Evolutionary conservation across 1,140 invertebrate species (phyloP).

Genomic region (Luehdorfia chinensis): DNA sequence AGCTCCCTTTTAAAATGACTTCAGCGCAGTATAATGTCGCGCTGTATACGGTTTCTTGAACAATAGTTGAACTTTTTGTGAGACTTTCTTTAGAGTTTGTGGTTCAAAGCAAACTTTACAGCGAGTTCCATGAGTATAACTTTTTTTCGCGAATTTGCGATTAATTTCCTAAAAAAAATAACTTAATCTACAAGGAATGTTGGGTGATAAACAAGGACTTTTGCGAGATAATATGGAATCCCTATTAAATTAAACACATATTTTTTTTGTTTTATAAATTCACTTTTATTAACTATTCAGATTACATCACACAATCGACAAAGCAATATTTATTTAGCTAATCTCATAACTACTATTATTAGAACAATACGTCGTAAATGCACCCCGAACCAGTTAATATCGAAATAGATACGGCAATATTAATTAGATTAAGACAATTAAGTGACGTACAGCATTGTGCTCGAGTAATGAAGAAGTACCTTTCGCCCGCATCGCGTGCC

Average conservation of each 20-base stretch:
- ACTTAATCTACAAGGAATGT: too few relatives aligned
- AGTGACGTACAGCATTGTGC: slow-evolving; percentile 30
- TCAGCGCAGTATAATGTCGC: not conserved
- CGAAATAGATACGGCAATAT: slow-evolving; percentile 33
- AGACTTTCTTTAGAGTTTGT: slow-evolving; percentile 7
- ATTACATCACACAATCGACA: too few relatives aligned
- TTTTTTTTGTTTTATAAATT: too few relatives aligned
- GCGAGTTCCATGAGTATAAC: not conserved
- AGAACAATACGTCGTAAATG: not conserved
- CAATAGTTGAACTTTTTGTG: slow-evolving; percentile 7
- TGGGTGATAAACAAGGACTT: too few relatives aligned
- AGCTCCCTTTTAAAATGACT: not conserved
- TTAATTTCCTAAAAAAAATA: slow-evolving; percentile 4
- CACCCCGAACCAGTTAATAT: not conserved
- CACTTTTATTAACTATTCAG: too few relatives aligned
- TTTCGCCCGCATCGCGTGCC: slow-evolving; percentile 54
- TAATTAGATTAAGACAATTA: slow-evolving; percentile 61
- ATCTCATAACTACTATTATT: too few relatives aligned
- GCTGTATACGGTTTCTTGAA: slow-evolving; percentile 4
- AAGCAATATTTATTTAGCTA: too few relatives aligned
- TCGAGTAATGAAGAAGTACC: slow-evolving; percentile 53
- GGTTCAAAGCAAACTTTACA: slow-evolving; percentile 3
- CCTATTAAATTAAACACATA: too few relatives aligned
- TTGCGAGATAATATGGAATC: too few relatives aligned
- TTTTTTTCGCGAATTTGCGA: not conserved